A percentile compares a stretch with the other conserved stretches of the same genome.
Conservation (phyloP, 1,140 invertebrate genomes). For the Bombyx mandarina region DNA sequence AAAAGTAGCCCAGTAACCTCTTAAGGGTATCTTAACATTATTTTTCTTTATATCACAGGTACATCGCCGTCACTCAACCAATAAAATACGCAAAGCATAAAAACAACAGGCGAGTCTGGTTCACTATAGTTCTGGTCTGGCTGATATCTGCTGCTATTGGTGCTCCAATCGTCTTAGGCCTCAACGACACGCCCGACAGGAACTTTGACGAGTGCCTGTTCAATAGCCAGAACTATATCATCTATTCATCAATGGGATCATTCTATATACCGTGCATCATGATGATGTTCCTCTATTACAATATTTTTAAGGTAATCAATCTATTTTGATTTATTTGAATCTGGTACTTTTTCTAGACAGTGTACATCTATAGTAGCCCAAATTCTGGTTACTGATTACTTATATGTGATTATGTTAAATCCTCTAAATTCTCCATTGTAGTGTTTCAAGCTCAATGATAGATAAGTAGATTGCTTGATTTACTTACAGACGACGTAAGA, state of each 20-base stretch:
- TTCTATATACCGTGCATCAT: constrained; percentile 99
- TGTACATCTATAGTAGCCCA: too few relatives aligned
- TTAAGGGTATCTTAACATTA: not conserved
- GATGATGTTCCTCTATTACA: constrained; percentile 99
- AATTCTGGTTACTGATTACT: too few relatives aligned
- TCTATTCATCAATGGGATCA: constrained; percentile 97
- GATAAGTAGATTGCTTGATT: too few relatives aligned
- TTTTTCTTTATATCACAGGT: constrained; percentile 76
- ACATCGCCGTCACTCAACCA: constrained; percentile 98
- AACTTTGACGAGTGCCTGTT: constrained; percentile 90
- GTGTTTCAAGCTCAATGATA: too few relatives aligned
- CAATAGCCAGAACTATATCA: constrained; percentile 98
- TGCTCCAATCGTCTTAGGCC: constrained; percentile 95
- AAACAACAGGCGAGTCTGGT: constrained; percentile 93
- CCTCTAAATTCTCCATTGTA: too few relatives aligned
- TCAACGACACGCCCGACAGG: constrained; percentile 90
- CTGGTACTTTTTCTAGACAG: too few relatives aligned
- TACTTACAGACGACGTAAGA: too few relatives aligned
- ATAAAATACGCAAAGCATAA: constrained; percentile 99
- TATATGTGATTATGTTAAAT: too few relatives aligned
- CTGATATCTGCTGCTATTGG: constrained; percentile 95
- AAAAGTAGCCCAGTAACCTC: too few relatives aligned
- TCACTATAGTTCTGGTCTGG: constrained; percentile 98
- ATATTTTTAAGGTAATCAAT: constrained; percentile 91
- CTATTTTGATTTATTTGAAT: too few relatives aligned